Percentiles rank a stretch among this genome's conserved stretches.
Evolutionary conservation across 2,797 vertebrate genomes (phyloP).

Genomic region (Heteromormyrus szaboi): DNA sequence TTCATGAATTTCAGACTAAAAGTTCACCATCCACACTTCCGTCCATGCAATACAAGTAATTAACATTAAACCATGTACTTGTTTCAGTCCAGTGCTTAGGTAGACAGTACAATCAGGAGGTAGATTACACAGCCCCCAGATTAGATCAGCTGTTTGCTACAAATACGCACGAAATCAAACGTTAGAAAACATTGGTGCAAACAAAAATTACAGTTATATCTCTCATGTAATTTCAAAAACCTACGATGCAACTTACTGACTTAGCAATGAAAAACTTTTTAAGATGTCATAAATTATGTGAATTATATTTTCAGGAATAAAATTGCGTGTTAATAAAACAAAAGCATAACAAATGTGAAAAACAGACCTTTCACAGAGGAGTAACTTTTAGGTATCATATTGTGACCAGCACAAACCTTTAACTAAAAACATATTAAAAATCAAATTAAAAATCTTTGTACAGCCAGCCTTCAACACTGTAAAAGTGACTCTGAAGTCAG

Average conservation of each 20-base stretch:
- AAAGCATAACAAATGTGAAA: not conserved
- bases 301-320: not conserved
- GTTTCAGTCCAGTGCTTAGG: not conserved
- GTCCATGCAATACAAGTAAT: not conserved
- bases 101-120: not conserved
- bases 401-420: slow-evolving; percentile 50
- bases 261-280: not conserved
- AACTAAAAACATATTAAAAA: slow-evolving; percentile 4
- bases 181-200: not conserved
- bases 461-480: not conserved
- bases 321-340: not conserved
- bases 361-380: not conserved
- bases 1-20: not conserved
- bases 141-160: not conserved
- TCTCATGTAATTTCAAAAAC: not conserved
- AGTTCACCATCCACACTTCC: not conserved
- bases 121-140: not conserved
- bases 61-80: not conserved
- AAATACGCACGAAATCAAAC: not conserved
- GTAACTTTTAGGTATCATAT: slow-evolving; percentile 19
- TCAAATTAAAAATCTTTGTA: not conserved
- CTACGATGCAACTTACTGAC: not conserved
- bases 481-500: not conserved
- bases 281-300: not conserved
- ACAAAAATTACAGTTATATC: not conserved